Evolutionary conservation across 2,888 invertebrate species (phyloP), one percentile per base, ranked within the genome.

Genomic region (Autographa pulchrina): DNA sequence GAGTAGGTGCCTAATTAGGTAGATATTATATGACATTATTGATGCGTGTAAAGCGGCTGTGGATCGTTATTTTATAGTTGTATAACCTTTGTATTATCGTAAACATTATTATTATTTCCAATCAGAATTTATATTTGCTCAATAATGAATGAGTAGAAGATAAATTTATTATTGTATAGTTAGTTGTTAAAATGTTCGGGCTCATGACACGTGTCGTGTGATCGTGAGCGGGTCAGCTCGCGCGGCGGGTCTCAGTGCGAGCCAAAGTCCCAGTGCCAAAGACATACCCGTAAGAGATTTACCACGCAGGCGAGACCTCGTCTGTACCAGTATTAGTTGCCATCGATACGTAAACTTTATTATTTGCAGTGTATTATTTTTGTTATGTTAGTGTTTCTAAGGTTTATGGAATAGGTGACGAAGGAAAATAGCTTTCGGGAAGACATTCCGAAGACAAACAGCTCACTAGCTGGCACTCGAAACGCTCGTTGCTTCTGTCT

Each of bases 261-360:
- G 87, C 89, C 89, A 88, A 88, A 87, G 86, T 82, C 70, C 79
- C 77, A 79, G 88, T 90, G 89, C 90, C 90, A 90, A 89, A 89
- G 84, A 88, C 1, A 9, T 64, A n/a, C 38, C n/a, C 35, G 20
- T 18, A 60, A 20, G 35, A 18, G 54, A 48, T 48, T 48, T 4
- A 18, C 41, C 20, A 41, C 8, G 62, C 48, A 11, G 25, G 48
- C 11, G 7, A 32, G 32, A 2, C 11, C 54, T 14, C 63, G 13
- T 5, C 18, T 16, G n/a, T 35, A 56, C 16, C 56, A 38, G 56
- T 56, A 64, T 65, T 64, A 64, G 64, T 56, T 64, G 56, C 64
- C 56, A 56, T 64, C 25, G 64, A 64, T 41, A 64, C 64, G 52
- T 60, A 18, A 52, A 65, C 18, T 59, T 56, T 43, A 32, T 56